These are phyloP conservation scores for Okamejei kenojei DNA, from an alignment of 2,797 vertebrate genomes.

Conservation along the genomic window DNA sequence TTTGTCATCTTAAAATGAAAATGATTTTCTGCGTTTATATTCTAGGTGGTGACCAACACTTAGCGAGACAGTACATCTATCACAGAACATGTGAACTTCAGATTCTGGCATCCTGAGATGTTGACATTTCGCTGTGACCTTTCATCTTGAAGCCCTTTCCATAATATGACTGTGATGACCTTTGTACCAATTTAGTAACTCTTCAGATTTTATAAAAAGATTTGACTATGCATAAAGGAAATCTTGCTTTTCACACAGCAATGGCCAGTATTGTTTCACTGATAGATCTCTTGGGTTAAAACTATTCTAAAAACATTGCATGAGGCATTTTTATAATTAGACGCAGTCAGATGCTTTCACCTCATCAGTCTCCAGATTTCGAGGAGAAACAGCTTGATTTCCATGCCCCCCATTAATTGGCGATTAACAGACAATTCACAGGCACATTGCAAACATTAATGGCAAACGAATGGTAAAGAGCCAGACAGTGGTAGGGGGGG, in stretches of 20 bases:
- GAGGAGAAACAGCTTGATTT: constrained; percentile 3
- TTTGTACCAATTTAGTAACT: background rate
- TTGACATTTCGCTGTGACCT: background rate
- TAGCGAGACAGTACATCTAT: background rate
- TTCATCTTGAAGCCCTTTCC: background rate
- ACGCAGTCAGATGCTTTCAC: background rate
- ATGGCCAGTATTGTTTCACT: background rate
- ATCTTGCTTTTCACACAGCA: background rate
- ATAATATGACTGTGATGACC: background rate
- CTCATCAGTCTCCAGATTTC: background rate
- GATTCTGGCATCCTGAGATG: background rate
- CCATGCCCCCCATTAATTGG: background rate
- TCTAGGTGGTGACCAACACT: background rate
- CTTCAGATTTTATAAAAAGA: background rate
- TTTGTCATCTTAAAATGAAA: background rate
- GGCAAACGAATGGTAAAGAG: background rate
- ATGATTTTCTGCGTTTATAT: background rate
- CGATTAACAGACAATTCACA: background rate
- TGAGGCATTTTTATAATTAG: background rate
- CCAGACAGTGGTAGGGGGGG: background rate
- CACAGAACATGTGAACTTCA: background rate
- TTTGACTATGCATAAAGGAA: background rate
- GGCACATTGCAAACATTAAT: background rate
- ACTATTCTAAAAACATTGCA: background rate
- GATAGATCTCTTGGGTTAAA: background rate